Evolutionary conservation across 2,113 vertebrate species (phyloP), one percentile per base, ranked within the genome.

Genomic region (Rhynchomys soricoides): DNA sequence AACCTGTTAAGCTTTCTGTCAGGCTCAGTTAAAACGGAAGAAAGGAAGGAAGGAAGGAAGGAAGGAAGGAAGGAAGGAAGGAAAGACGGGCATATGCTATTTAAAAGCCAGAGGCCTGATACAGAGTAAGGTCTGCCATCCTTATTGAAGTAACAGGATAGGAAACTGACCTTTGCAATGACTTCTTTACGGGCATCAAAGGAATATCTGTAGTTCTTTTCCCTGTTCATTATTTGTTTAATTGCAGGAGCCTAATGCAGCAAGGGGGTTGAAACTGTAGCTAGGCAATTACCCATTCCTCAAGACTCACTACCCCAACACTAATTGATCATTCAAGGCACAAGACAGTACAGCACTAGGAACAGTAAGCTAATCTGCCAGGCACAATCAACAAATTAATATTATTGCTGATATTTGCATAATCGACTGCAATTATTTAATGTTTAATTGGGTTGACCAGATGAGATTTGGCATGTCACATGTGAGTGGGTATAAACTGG

Each of bases 381-480:
- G 96, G 94, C 97, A 98, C 97, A 97, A 98, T 98, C 98, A 98
- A 98, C 98, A 98, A 98, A 98, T 98, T 98, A 98, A 98, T 98
- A 98, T 98, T 98, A 98, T 98, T 98, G 96, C 97, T 98, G 97
- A 97, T 98, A 98, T 98, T 98, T 98, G 97, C 98, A 98, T 98
- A 98, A 99, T 98, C 98, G 98, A 96, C 96, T 98, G 96, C 97
- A 98, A 98, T 98, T 98, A 98, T 98, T 98, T 98, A 98, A 98
- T 98, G 98, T 98, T 98, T 98, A 98, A 98, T 98, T 98, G 97
- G 94, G 93, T 98, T 98, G 98, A 98, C 98, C 97, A 98, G 81
- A 98, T 98, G 98, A 97, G 96, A 98, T 98, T 98, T 98, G 97
- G 94, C 95, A 97, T 96, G 98, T 98, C 98, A 97, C 97, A 96